Base-by-base conservation (phyloP, 2,888 invertebrate genomes). In the Nomada fucata region DNA sequence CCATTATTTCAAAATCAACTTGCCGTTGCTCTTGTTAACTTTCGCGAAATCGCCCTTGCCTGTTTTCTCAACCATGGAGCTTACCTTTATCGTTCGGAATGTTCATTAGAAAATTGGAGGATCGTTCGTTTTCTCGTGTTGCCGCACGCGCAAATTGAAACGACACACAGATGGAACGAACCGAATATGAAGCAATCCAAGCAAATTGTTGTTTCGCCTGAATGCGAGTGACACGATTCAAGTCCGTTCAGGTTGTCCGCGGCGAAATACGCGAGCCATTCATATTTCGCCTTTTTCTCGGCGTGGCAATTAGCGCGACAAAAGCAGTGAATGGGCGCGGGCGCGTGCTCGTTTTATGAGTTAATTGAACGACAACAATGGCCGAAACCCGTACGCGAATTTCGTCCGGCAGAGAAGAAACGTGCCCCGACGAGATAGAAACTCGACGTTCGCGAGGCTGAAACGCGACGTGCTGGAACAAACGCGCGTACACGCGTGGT, bases 361-460 rank as follows among this genome's bases (percentile, higher is more conserved):
- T 82, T 84, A 86, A 86, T 84, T 81, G 80, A 75, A 64, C 65
- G 64, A 60, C 67, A 64, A 82, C 60, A 78, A 73, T 57, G 55
- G 26, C 44, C 44, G 60, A 47, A 78, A 65, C 47, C 44, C 26
- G 61, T 64, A 36, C 44, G 36, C 60, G 42, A 50, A 65, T 42
- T 60, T 42, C 26, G 26, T 36, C 59, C 42, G 47, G 55, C 60
- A 65, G 20, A 23, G 47, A 64, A 52, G 60, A 53, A 73, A 85
- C 63, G 61, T 78, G 47, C 76, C 61, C 55, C 15, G 10, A 44
- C n/a, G 53, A 20, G 77, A 69, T 47, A 47, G 69, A 78, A 81
- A 73, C 77, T 59, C 63, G 44, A 13, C 63, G 20, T 20, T 20
- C 7, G 26, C n/a, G 9, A 9, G 18, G 36, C 9, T 18, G 36